phyloP scores from a whole-genome alignment of 1,140 invertebrate genomes.

The Drosophila pseudoobscura region DNA sequence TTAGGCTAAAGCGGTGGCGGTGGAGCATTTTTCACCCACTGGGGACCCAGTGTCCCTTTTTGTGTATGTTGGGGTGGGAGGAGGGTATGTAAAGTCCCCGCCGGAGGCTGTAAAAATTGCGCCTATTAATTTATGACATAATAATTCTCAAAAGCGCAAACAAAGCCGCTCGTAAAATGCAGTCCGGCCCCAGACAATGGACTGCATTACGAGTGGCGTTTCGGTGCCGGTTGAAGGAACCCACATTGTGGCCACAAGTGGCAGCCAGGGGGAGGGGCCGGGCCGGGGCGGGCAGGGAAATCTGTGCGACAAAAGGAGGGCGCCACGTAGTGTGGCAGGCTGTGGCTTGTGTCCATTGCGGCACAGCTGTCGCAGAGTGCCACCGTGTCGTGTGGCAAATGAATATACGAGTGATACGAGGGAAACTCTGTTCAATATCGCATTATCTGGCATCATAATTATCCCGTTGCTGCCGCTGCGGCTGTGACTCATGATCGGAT shows the following conservation, averaged over 20 bases:
- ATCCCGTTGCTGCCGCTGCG: constrained; percentile 31
- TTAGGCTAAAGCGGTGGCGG: constrained; percentile 67
- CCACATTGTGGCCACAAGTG: constrained; percentile 25
- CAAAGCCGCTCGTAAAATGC: constrained; percentile 76
- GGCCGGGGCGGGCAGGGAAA: constrained; percentile 44
- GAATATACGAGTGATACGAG: constrained; percentile 50
- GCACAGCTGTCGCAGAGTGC: constrained; percentile 70
- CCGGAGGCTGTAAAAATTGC: constrained; percentile 66
- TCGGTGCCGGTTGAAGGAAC: constrained; percentile 28
- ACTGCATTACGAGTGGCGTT: constrained; percentile 53
- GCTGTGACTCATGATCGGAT: not conserved
- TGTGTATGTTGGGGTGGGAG: not conserved
- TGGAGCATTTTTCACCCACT: constrained; percentile 58
- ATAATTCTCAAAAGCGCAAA: constrained; percentile 81
- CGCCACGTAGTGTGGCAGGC: constrained; percentile 38
- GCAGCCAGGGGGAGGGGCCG: constrained; percentile 22
- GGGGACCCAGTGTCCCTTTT: constrained; percentile 47
- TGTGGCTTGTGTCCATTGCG: constrained; percentile 60
- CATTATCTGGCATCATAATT: constrained; percentile 82
- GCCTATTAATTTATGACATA: constrained; percentile 80
- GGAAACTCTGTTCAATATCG: constrained; percentile 67
- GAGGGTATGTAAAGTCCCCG: constrained; percentile 30
- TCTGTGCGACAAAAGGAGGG: constrained; percentile 66
- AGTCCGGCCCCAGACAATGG: constrained; percentile 62
- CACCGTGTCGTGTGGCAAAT: constrained; percentile 69